Percentiles rank a stretch among this genome's conserved stretches.
phyloP scores from a whole-genome alignment of 1,140 invertebrate genomes.

The Pteromalus puparum region DNA sequence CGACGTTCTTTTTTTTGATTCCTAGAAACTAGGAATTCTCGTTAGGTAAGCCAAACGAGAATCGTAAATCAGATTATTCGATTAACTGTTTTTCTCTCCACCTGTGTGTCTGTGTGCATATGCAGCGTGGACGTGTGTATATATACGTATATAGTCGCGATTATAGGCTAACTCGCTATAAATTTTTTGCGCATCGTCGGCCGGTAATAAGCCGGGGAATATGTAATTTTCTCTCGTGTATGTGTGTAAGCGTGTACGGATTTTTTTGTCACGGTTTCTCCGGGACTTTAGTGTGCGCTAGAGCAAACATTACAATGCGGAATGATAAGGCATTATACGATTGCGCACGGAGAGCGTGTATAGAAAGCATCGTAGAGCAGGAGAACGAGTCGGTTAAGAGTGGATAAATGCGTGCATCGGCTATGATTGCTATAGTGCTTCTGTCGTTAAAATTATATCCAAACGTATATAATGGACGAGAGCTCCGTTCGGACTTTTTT shows the following conservation, averaged over 20 bases:
- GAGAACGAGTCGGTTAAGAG: constrained; percentile 40
- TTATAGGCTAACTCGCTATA: constrained; percentile 36
- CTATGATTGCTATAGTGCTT: constrained; percentile 8
- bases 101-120: background rate
- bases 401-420: constrained; percentile 10
- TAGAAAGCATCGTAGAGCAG: constrained; percentile 33
- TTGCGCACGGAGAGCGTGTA: background rate
- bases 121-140: background rate
- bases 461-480: background rate
- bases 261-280: constrained; percentile 42
- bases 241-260: background rate
- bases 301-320: constrained; percentile 36
- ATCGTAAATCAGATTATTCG: constrained; percentile 53
- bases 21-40: constrained; percentile 35
- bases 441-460: constrained; percentile 8
- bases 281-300: constrained; percentile 37
- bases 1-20: constrained; percentile 15
- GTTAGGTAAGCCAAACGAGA: constrained; percentile 39
- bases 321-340: constrained; percentile 42
- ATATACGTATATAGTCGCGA: background rate
- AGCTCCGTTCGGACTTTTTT: background rate
- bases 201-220: constrained; percentile 42
- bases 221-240: constrained; percentile 44
- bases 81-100: constrained; percentile 46
- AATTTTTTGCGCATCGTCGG: constrained; percentile 39